These are phyloP conservation scores for Anguilla megastoma DNA, from an alignment of 2,797 vertebrate genomes.

Conservation along the genomic window DNA sequence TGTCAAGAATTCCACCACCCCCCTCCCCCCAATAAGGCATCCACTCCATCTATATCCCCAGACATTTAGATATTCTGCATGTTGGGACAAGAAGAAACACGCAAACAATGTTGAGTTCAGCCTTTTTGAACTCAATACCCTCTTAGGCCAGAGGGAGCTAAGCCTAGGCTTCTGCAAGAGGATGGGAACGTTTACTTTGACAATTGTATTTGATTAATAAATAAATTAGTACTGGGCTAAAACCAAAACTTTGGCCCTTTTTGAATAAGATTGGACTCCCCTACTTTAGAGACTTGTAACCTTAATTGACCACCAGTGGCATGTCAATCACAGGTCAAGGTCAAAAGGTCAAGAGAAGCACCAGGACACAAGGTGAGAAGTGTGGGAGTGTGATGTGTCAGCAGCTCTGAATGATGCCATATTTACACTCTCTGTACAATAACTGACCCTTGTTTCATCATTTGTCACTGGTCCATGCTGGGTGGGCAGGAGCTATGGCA, in stretches of 20 bases:
- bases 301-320: not conserved
- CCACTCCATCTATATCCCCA: not conserved
- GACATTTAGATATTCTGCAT: not conserved
- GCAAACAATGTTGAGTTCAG: not conserved
- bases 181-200: too few species aligned
- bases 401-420: not conserved
- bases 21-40: not conserved
- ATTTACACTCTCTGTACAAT: not conserved
- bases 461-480: not conserved
- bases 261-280: not conserved
- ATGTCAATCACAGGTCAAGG: slow-evolving; percentile 1
- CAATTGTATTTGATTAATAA: too few species aligned
- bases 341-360: not conserved
- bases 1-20: not conserved
- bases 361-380: not conserved
- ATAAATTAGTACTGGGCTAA: not conserved
- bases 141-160: not conserved
- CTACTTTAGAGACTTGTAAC: not conserved
- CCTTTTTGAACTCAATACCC: not conserved
- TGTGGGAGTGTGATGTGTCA: not conserved
- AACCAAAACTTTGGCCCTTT: not conserved
- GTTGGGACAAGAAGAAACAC: not conserved
- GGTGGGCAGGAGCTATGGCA: not conserved
- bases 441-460: not conserved
- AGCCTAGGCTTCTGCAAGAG: not conserved